Evolutionary conservation across 2,113 vertebrate genomes (phyloP).

Genomic region (Orientallactaga bullata): DNA sequence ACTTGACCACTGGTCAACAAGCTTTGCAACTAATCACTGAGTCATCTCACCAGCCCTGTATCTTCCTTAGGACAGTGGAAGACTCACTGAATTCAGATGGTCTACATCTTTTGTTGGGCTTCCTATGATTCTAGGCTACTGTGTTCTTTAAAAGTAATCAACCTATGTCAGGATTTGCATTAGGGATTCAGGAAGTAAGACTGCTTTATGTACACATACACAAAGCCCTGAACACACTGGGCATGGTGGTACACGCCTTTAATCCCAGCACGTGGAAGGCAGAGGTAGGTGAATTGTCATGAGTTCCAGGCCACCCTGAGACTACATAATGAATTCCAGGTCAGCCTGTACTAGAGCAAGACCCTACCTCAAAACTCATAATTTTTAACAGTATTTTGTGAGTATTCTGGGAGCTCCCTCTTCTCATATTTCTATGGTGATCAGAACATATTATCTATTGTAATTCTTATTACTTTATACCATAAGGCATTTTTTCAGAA

Average conservation of each 20-base stretch:
- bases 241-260: too few relatives aligned
- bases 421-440: neutral
- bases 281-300: too few relatives aligned
- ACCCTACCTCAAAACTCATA: neutral
- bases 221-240: too few relatives aligned
- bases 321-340: too few relatives aligned
- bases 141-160: constrained; percentile 28
- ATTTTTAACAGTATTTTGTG: constrained; percentile 2
- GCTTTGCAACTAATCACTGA: too few relatives aligned
- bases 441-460: neutral
- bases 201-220: neutral
- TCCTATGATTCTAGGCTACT: neutral
- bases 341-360: too few relatives aligned
- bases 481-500: neutral
- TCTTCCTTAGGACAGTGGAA: constrained; percentile 31
- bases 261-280: too few relatives aligned
- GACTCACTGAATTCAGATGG: neutral
- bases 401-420: neutral
- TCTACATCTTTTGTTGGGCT: constrained; percentile 40
- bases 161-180: constrained; percentile 28
- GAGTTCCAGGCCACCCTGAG: too few relatives aligned
- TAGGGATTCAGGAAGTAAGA: neutral
- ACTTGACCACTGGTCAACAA: too few relatives aligned
- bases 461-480: constrained; percentile 1
- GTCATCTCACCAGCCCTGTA: neutral